Evolutionary conservation across 2,797 vertebrate species (phyloP), one percentile per base, ranked within the genome.

Genomic region (Coracias cyanogaster): DNA sequence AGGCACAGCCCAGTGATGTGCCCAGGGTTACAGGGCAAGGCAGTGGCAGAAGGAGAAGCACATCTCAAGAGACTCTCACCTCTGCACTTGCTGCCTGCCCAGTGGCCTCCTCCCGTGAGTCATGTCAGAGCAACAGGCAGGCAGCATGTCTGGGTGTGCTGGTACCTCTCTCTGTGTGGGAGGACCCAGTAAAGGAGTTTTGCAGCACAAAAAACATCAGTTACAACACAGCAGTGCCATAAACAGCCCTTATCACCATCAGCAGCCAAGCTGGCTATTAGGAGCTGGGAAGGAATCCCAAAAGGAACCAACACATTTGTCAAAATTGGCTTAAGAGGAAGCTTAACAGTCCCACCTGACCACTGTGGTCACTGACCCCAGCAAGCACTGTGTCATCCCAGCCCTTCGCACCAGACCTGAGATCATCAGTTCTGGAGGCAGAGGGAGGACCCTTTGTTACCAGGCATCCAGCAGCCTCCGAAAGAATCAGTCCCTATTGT

Each of bases 221-320:
- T 39, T 80, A 57, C 43, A 84, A 65, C 94, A 79, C 25, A 9
- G 15, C 74, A 26, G 37, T 39, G 51, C 82, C 57, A 93, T 10
- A 70, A 96, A 81, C 93, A 91, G 64, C 65, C 80, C 90, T 92
- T 70, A 91, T 79, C 89, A 70, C 73, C 70, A 20, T 26, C 85
- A 65, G 70, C 73, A 91, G 49, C 83, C 73, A 39, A 83, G 77
- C 37, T 70, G 20, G 71, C 76, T 89, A 48, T 71, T 80, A 79
- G 83, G 80, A 85, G 48, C 81, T 84, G 66, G 89, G 55, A 91
- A 92, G 48, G 73, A 91, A 94, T 80, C 65, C 65, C 71, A 26
- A 70, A 70, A 94, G 49, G 67, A 96, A 49, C 66, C 85, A 80
- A 76, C 41, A 67, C 46, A 15, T 82, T 82, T 26, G 70, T 26